Base-by-base conservation (phyloP, 2,113 vertebrate species). In the Amphiprion percula region DNA sequence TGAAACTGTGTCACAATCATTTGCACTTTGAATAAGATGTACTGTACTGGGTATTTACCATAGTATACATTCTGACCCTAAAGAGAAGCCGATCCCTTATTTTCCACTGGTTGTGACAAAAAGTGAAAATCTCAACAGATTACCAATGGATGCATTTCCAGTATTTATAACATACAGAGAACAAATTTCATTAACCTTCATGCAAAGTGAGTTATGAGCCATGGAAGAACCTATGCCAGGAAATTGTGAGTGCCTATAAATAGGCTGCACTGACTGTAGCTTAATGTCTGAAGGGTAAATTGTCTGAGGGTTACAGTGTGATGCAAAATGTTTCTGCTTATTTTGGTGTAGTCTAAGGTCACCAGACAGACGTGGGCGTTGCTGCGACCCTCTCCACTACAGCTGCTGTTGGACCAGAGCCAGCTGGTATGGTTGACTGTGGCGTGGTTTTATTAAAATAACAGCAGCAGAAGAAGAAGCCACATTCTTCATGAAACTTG, bases 391-490 rank as follows among this genome's bases (percentile, higher is more conserved):
- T 55, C 65, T 82, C 58, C 58, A 2, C 60, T 64, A 71, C 77
- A 80, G 87, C 84, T 91, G 85, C 81, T 79, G 46, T 70, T 91
- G 87, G 86, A 74, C 17, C 65, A 10, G 41, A 12, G 78, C 87
- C 91, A 93, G 82, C 19, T 21, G 46, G 44, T 58, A 61, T 8
- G 80, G 74, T 84, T 67, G 77, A 74, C 77, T 79, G 72, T 60
- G 37, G 78, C 10, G 74, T 59, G 90, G 82, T 85, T 88, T 88
- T 80, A 84, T 91, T 91, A 90, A 90, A 91, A 91, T 63, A 93
- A 90, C 90, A 91, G 77, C 72, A 82, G 85, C 72, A 52, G 74
- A 82, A 74, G 41, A 75, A 79, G 75, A 81, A 90, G 71, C 85
- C 69, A 71, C 70, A 68, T 83, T 87, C 90, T 87, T 70, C 37